Evolutionary conservation across 2,113 vertebrate species (phyloP).

Genomic region (Pterocles burchelli): DNA sequence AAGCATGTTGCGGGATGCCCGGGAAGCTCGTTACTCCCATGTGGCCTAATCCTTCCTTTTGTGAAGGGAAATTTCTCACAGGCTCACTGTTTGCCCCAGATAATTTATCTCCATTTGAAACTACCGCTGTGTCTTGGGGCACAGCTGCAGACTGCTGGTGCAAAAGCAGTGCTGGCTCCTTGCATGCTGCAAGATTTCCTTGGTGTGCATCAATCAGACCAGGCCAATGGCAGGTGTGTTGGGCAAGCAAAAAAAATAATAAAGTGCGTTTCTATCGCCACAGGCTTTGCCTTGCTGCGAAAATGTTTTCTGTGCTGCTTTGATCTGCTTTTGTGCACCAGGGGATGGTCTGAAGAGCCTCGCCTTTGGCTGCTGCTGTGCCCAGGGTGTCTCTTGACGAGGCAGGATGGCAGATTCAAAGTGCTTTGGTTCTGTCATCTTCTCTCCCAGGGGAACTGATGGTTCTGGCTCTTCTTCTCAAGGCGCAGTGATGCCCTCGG

Average conservation of each 20-base stretch:
- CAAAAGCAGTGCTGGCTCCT: not conserved
- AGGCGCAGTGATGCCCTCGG: not conserved
- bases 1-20: not conserved
- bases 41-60: not conserved
- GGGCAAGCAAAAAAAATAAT: not conserved
- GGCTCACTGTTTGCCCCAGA: not conserved
- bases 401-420: not conserved
- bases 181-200: not conserved
- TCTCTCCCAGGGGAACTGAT: not conserved
- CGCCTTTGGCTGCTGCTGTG: not conserved
- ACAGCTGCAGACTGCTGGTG: not conserved
- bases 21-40: not conserved
- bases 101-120: not conserved
- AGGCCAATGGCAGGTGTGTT: not conserved
- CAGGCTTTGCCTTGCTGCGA: rapidly evolving
- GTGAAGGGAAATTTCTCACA: not conserved
- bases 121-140: not conserved
- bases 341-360: not conserved
- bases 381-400: not conserved
- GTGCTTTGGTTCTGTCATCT: not conserved
- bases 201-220: not conserved
- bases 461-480: not conserved
- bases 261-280: not conserved
- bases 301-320: not conserved
- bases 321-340: not conserved